Evolutionary conservation across 2,888 invertebrate genomes (phyloP), one percentile per base, ranked within the genome.

Genomic region (Nudaria mundana): DNA sequence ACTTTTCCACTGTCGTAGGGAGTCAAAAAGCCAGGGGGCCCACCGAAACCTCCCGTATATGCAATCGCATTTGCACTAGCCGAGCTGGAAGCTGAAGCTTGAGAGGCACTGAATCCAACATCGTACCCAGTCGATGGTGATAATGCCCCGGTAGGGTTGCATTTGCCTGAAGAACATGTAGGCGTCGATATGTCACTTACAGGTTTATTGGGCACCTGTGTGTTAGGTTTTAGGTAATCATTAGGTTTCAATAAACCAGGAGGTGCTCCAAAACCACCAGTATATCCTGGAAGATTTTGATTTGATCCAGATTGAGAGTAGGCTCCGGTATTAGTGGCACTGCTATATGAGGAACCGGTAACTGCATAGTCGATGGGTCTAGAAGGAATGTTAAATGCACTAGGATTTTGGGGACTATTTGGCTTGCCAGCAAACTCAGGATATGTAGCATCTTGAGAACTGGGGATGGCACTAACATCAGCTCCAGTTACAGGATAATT

Each of bases 31-130:
- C 88, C 88, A 15, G 85, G 78, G 30, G 87, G 84, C 16, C 85
- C 88, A 23, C 86, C 84, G 52, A 88, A 88, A 10, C 87, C 82
- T 36, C 84, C 86, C 10, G 75, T 66, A 46, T 87, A 87, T 23
- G 65, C 69, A 16, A 70, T 64, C 5, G 76, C 71, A 33, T 71
- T 68, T 11, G 80, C 74, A 37, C 53, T 54, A 15, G 75, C 73
- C 3, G 55, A 44, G 8, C 76, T 73, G 20, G 44, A 50, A 11
- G 70, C 65, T 5, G 42, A 33, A 33, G 51, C 48, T n/a, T 48
- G 47, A 29, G 26, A 48, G 28, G 48, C 52, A 26, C 24, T 34
- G 6, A 42, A 24, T 32, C 40, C 53, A 16, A 36, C n/a, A 31
- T 33, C 39, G 5, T 44, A 39, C n/a, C n/a, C n/a, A n/a, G n/a